Evolutionary conservation across 2,797 vertebrate genomes (phyloP), one percentile per base, ranked within the genome.

Genomic region (Cetoscarus ocellatus): DNA sequence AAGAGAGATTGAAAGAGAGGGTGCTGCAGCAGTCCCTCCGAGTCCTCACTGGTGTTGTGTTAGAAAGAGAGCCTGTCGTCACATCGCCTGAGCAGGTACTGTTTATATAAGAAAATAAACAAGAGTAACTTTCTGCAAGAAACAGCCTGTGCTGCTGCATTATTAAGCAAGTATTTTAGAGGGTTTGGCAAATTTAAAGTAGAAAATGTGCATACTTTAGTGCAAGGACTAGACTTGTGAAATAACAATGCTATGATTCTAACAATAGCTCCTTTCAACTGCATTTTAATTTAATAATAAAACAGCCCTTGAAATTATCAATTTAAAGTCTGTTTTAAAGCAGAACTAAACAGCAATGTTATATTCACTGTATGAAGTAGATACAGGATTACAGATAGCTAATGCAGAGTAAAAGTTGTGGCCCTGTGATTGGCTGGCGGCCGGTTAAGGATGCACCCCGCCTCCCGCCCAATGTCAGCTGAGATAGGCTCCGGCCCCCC

Each of bases 1-100:
- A 97, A 83, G 76, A 92, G 70, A 47, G 75, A 63, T 86, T 95
- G 81, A 97, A 97, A 86, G 94, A 96, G 51, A 91, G 80, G 66
- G 89, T 99, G 61, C 67, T 98, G 27, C 86, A 88, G 80, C 93
- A 96, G 77, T 96, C 96, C 12, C 91, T 95, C 55, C 90, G 80
- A 78, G 93, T 92, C 53, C 92, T 99, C 13, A 78, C 87, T 66
- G 92, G 95, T 47, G 83, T 94, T 44, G 75, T 94, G 54, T 94
- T 94, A 64, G 94, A 76, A 70, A 91, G 88, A 70, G 75, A 92
- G 36, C 75, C 90, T 61, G 8, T 77, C 55, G 39, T 93, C 12
- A 89, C 92, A 39, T 82, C 42, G 9, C 77, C 90, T 56, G 89
- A 93, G 60, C 81, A 97, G 97, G 97, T 97, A 95, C 11, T 19